Evolutionary conservation across 2,888 invertebrate genomes (phyloP).

Genomic region (Lissocephala sabroskyi): DNA sequence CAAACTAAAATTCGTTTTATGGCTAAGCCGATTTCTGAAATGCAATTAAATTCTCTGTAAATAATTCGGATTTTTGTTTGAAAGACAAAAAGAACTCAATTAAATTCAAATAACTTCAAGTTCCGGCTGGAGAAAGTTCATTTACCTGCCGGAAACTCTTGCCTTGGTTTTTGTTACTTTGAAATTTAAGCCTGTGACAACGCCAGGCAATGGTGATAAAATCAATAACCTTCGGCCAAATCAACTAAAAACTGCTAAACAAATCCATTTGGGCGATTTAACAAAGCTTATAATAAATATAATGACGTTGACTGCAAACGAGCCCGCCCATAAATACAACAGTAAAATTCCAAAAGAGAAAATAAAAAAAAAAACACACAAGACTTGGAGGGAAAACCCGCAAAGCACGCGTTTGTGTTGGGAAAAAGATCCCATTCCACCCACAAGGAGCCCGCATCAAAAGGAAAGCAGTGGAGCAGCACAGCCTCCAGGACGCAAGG

Average conservation of each 20-base stretch:
- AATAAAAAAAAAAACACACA: conserved; percentile 7
- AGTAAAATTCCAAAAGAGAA: conserved; percentile 44
- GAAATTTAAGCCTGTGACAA: too few species aligned
- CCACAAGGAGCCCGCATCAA: conserved; percentile 51
- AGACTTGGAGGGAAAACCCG: neutral
- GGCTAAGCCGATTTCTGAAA: too few species aligned
- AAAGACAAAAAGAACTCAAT: too few species aligned
- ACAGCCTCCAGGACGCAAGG: too few species aligned
- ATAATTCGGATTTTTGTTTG: too few species aligned
- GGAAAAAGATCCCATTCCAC: neutral
- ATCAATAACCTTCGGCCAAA: neutral
- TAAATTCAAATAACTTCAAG: too few species aligned
- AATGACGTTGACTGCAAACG: conserved; percentile 18
- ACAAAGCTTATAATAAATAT: conserved; percentile 42
- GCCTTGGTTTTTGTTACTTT: too few species aligned
- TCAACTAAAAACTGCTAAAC: conserved; percentile 11
- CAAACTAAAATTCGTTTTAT: too few species aligned
- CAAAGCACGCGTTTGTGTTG: neutral
- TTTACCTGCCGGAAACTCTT: too few species aligned
- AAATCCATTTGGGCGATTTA: conserved; percentile 29
- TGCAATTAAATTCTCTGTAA: too few species aligned
- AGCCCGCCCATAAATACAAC: conserved; percentile 39
- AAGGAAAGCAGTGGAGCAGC: conserved; percentile 47
- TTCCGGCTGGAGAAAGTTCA: too few species aligned
- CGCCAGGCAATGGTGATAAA: neutral